phyloP scores from a whole-genome alignment of 2,113 vertebrate genomes.

The Nyctibius bracteatus region DNA sequence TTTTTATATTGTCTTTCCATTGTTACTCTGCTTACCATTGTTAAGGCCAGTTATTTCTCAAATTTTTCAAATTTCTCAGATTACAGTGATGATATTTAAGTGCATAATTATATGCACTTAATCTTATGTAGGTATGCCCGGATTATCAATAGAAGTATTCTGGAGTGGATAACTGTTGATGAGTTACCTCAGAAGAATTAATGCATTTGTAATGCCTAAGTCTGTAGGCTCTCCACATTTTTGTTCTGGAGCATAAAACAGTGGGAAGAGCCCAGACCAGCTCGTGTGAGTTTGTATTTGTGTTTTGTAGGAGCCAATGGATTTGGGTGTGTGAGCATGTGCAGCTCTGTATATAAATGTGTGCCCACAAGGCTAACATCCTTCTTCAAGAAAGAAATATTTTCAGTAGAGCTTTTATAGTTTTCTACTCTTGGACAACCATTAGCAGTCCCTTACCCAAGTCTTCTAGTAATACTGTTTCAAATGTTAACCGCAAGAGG shows the following conservation, averaged over 20 bases:
- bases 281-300: background rate
- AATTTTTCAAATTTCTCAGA: too few species aligned
- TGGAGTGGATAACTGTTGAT: background rate
- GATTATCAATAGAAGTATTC: background rate
- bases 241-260: background rate
- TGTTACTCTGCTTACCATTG: background rate
- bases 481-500: background rate
- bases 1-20: background rate
- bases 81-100: background rate
- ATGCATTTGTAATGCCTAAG: background rate
- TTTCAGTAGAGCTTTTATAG: background rate
- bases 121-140: background rate
- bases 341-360: background rate
- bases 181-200: background rate
- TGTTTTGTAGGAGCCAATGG: background rate
- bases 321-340: too few species aligned
- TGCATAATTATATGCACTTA: background rate
- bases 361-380: background rate
- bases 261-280: background rate
- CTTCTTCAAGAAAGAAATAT: background rate
- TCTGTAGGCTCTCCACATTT: background rate
- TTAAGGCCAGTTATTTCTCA: too few species aligned
- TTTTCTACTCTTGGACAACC: background rate
- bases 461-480: background rate
- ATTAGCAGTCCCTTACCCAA: background rate